phyloP scores from a whole-genome alignment of 2,888 invertebrate species.

The Trichopoda pennipes region DNA sequence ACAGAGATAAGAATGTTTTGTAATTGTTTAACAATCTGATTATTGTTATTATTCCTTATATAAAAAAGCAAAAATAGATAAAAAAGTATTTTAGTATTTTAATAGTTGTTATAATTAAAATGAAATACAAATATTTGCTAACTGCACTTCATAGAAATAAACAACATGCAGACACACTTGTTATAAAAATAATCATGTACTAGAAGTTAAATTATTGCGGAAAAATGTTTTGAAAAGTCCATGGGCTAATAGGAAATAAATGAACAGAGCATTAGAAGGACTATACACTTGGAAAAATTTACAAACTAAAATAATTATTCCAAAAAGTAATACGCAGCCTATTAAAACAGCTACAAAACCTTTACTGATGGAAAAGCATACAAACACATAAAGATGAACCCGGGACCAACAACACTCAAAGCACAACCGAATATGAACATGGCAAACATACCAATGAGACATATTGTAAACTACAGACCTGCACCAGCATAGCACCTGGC shows the following conservation, averaged over 20 bases:
- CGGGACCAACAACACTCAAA: too few species aligned
- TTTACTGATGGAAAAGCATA: too few species aligned
- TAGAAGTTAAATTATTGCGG: not conserved
- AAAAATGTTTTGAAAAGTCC: not conserved
- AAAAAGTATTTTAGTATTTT: not conserved
- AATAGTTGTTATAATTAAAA: constrained; percentile 22
- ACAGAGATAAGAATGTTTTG: constrained; percentile 55
- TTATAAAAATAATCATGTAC: not conserved
- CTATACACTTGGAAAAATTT: not conserved
- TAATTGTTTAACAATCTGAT: constrained; percentile 58
- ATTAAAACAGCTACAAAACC: too few species aligned
- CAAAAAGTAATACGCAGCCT: too few species aligned
- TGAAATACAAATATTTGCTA: constrained; percentile 18
- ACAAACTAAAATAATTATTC: too few species aligned
- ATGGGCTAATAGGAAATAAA: not conserved
- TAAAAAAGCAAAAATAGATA: not conserved
- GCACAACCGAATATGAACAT: too few species aligned
- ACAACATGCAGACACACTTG: not conserved
- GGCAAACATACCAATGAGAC: too few species aligned
- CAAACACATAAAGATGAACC: too few species aligned
- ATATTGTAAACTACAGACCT: too few species aligned
- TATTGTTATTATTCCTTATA: not conserved
- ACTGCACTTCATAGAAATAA: constrained; percentile 1
- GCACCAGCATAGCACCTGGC: too few species aligned
- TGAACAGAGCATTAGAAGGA: not conserved